Percentiles rank a stretch among this genome's conserved stretches.
These are phyloP conservation scores for Lycaon pictus DNA, from an alignment of 2,113 vertebrate genomes.

Conservation along the genomic window DNA sequence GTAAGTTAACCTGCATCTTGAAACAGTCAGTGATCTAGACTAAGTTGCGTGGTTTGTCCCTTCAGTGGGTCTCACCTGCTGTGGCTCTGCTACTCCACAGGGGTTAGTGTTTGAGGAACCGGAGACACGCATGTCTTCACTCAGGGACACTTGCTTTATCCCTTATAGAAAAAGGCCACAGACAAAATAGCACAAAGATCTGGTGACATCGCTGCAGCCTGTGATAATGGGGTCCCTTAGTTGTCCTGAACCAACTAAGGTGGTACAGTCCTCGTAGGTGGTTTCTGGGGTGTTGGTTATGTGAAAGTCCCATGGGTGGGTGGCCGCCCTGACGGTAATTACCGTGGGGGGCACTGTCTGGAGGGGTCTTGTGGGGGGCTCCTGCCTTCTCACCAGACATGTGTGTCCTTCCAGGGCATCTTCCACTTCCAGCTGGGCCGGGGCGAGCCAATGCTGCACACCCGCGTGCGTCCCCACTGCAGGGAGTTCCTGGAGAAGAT, in stretches of 20 bases:
- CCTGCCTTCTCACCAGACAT: background rate
- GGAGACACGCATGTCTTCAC: rapidly evolving
- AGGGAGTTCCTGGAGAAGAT: slow-evolving; percentile 98
- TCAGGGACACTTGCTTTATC: background rate
- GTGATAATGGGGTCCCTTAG: background rate
- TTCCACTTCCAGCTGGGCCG: slow-evolving; percentile 98
- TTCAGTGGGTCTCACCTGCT: rapidly evolving
- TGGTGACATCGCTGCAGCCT: background rate
- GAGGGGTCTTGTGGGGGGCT: background rate
- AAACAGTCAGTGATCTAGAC: rapidly evolving
- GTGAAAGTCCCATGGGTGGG: background rate
- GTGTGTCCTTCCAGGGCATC: slow-evolving; percentile 88
- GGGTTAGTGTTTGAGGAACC: background rate
- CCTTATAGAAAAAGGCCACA: rapidly evolving
- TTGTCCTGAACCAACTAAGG: background rate
- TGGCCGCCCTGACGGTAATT: too few species aligned
- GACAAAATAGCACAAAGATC: rapidly evolving
- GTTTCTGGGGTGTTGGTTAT: rapidly evolving
- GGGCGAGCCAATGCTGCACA: slow-evolving; percentile 98
- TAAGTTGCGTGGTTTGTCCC: background rate
- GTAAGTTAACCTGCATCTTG: background rate
- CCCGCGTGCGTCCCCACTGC: slow-evolving; percentile 97
- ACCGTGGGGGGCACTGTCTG: background rate
- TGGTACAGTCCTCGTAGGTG: rapidly evolving
- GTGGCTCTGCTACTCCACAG: background rate